Conservation (phyloP, 2,888 invertebrate species). For the Platypus cylindrus region DNA sequence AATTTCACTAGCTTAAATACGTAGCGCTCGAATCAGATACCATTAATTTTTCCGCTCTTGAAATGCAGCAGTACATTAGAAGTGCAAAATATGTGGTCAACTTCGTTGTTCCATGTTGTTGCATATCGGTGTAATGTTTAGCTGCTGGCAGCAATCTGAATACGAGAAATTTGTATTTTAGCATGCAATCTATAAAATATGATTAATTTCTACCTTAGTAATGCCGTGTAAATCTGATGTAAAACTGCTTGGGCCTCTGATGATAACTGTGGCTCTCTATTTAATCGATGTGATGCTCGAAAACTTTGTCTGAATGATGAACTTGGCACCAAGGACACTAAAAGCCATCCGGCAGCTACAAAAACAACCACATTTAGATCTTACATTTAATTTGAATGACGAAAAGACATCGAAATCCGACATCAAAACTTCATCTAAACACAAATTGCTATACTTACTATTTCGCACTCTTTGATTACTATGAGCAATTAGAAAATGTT, state of each 20-base stretch:
- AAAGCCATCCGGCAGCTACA: constrained; percentile 72
- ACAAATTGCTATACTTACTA: constrained; percentile 36
- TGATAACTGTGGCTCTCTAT: constrained; percentile 39
- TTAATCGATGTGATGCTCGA: constrained; percentile 45
- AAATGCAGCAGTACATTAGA: constrained; percentile 82
- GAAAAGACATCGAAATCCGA: too few relatives aligned
- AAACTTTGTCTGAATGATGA: constrained; percentile 83
- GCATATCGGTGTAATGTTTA: constrained; percentile 74
- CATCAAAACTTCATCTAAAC: too few relatives aligned
- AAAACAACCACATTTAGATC: too few relatives aligned
- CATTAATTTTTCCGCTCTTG: constrained; percentile 85
- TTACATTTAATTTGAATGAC: too few relatives aligned
- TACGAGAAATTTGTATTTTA: not conserved
- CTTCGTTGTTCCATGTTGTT: constrained; percentile 80
- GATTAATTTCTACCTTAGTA: constrained; percentile 38
- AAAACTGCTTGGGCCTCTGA: constrained; percentile 42
- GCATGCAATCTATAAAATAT: not conserved
- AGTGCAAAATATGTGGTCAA: constrained; percentile 87
- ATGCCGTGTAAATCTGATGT: constrained; percentile 58
- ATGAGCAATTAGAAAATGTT: constrained; percentile 75
- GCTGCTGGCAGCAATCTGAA: constrained; percentile 58
- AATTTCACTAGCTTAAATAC: not conserved
- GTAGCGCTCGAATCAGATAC: constrained; percentile 37
- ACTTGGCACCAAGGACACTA: constrained; percentile 84
- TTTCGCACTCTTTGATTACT: constrained; percentile 76